Percentiles rank a stretch among this genome's conserved stretches.
phyloP scores from a whole-genome alignment of 2,797 vertebrate genomes.

The Poliocrania exsul region DNA sequence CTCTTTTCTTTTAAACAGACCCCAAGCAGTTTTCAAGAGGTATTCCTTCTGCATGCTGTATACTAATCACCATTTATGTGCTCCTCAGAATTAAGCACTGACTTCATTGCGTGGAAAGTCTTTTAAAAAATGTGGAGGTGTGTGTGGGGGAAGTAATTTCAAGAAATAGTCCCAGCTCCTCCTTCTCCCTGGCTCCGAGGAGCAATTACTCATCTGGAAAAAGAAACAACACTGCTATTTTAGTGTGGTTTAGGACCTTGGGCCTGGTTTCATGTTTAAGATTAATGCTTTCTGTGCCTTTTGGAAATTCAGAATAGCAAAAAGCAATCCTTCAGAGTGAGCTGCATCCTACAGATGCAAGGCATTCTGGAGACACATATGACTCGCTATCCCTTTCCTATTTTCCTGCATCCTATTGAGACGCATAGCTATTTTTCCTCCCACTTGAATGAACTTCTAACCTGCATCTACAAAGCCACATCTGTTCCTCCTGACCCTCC shows the following conservation, averaged over 20 bases:
- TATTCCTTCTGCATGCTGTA: not conserved
- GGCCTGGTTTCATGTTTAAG: slow-evolving; percentile 54
- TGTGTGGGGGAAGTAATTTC: slow-evolving; percentile 48
- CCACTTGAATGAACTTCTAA: slow-evolving; percentile 69
- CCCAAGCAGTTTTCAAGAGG: not conserved
- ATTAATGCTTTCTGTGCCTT: slow-evolving; percentile 50
- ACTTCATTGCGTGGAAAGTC: slow-evolving; percentile 49
- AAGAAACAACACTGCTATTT: slow-evolving; percentile 68
- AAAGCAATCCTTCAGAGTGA: not conserved
- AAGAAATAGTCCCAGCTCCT: slow-evolving; percentile 71
- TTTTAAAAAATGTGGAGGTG: slow-evolving; percentile 59
- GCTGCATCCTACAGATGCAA: not conserved
- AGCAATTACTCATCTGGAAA: slow-evolving; percentile 74
- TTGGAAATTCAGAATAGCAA: slow-evolving; percentile 53
- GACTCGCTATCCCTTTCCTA: not conserved
- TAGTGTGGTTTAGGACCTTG: slow-evolving; percentile 60
- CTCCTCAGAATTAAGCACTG: slow-evolving; percentile 55
- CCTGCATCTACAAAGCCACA: slow-evolving; percentile 62
- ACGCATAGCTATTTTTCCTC: slow-evolving; percentile 32
- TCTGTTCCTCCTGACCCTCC: slow-evolving; percentile 55
- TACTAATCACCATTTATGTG: not conserved
- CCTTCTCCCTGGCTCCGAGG: slow-evolving; percentile 59
- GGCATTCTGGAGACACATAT: not conserved
- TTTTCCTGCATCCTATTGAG: slow-evolving; percentile 13
- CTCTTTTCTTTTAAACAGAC: not conserved